A percentile compares a stretch with the other conserved stretches of the same genome.
Conservation (phyloP, 2,113 vertebrate genomes). For the Fulmarus glacialis region DNA sequence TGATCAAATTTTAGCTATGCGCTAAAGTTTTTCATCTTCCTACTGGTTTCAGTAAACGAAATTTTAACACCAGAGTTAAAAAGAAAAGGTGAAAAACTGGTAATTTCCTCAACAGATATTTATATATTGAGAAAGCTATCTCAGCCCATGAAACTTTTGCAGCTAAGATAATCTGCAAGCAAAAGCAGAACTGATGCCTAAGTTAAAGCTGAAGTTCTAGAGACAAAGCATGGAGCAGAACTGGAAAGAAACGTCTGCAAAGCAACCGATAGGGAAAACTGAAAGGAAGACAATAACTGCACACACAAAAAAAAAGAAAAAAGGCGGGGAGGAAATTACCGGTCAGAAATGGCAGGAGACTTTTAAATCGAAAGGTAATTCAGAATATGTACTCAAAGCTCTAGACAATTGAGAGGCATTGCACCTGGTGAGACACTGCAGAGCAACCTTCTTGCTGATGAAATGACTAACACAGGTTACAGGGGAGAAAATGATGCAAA, state of each 20-base stretch:
- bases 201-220: not conserved
- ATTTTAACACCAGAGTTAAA: not conserved
- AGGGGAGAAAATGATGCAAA: not conserved
- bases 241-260: not conserved
- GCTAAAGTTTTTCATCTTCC: not conserved
- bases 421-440: not conserved
- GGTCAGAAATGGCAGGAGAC: not conserved
- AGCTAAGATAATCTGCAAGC: not conserved
- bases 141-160: not conserved
- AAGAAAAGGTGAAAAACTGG: not conserved
- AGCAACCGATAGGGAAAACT: not conserved
- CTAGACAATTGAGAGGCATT: not conserved
- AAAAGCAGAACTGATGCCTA: not conserved
- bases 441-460: not conserved
- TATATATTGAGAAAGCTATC: not conserved
- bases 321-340: rapidly evolving
- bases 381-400: not conserved
- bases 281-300: not conserved
- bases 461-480: not conserved
- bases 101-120: not conserved
- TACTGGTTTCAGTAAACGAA: not conserved
- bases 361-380: not conserved
- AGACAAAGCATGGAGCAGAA: not conserved
- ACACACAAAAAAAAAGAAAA: not conserved
- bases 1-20: not conserved